These are phyloP conservation scores for Eufriesea mexicana DNA, from an alignment of 1,140 invertebrate genomes.

Conservation along the genomic window DNA sequence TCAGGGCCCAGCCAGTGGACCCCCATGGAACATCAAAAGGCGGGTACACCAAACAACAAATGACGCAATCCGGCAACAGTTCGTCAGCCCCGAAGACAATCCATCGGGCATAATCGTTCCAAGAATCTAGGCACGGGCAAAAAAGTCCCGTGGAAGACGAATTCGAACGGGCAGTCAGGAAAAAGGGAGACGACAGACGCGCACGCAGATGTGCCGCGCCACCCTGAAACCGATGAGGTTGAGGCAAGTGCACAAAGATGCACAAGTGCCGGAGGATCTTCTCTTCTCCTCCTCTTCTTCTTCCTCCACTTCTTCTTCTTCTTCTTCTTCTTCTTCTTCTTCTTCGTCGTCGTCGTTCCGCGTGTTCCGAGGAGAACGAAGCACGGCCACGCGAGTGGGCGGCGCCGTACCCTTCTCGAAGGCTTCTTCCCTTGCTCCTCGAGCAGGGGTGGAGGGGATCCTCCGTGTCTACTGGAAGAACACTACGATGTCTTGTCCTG, in stretches of 20 bases:
- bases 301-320: background rate
- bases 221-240: constrained; percentile 27
- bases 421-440: constrained; percentile 36
- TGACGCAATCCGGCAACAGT: background rate
- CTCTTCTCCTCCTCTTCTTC: background rate
- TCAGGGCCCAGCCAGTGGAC: background rate
- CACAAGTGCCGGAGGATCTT: constrained; percentile 31
- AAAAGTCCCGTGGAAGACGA: constrained; percentile 4
- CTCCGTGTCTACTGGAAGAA: constrained; percentile 31
- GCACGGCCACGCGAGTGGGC: constrained; percentile 80
- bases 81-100: constrained; percentile 18
- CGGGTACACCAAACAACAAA: background rate
- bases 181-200: constrained; percentile 35
- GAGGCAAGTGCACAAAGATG: constrained; percentile 46
- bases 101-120: constrained; percentile 29
- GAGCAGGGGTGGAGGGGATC: constrained; percentile 28
- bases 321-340: background rate
- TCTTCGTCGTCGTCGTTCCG: background rate
- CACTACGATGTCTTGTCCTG: constrained; percentile 36
- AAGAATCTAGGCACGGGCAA: constrained; percentile 27
- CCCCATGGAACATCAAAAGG: background rate
- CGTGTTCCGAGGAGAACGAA: constrained; percentile 22
- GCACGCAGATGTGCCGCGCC: constrained; percentile 44
- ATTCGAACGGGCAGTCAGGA: constrained; percentile 14
- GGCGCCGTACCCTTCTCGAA: constrained; percentile 66